phyloP scores from a whole-genome alignment of 2,113 vertebrate genomes.

The Pipra filicauda region DNA sequence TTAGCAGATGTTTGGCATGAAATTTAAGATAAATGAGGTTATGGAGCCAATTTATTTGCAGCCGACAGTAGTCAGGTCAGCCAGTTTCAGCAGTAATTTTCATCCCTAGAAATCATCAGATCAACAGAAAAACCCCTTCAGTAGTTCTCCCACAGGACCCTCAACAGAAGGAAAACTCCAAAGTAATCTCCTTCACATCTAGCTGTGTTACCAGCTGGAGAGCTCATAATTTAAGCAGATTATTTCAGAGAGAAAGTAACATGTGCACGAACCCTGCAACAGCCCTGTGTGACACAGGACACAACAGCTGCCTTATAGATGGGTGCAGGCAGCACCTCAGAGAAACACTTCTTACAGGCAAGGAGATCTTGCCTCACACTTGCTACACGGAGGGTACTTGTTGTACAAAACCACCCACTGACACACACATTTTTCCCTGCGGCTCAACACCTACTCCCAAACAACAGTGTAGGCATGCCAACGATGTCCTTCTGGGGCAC shows the following conservation, averaged over 20 bases:
- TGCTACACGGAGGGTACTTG: background rate
- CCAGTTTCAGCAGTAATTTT: background rate
- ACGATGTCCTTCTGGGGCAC: background rate
- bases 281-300: background rate
- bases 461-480: rapidly evolving
- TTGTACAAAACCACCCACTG: background rate
- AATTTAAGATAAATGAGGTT: background rate
- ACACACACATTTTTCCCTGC: background rate
- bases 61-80: background rate
- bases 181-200: background rate
- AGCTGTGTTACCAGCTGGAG: background rate
- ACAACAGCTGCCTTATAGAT: background rate
- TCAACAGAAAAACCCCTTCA: background rate
- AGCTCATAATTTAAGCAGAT: background rate
- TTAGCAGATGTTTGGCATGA: background rate
- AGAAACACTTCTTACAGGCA: background rate
- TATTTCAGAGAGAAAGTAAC: background rate
- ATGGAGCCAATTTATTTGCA: background rate
- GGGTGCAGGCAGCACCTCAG: background rate
- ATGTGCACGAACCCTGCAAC: background rate
- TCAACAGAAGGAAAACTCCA: background rate
- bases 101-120: background rate
- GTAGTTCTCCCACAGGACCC: background rate
- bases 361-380: background rate
- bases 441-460: background rate